Percentiles rank a stretch among this genome's conserved stretches.
Evolutionary conservation across 2,888 invertebrate species (phyloP).

Genomic region (Philereme vetulata): DNA sequence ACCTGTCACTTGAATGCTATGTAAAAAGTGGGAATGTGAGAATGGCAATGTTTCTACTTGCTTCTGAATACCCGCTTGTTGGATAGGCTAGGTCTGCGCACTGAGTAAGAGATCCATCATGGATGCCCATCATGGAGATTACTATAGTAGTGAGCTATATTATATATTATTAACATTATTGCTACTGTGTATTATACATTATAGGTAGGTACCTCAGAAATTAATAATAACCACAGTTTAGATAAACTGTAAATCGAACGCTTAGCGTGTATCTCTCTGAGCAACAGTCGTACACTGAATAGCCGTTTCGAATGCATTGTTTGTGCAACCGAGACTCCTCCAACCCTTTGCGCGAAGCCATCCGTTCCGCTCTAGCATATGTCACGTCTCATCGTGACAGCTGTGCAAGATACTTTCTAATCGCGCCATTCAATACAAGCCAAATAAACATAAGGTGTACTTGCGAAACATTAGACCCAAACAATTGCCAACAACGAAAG

Average conservation of each 20-base stretch:
- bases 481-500: slow-evolving; percentile 69
- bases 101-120: too few species aligned
- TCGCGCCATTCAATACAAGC: slow-evolving; percentile 69
- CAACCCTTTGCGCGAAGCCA: slow-evolving; percentile 74
- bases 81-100: too few species aligned
- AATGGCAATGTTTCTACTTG: too few species aligned
- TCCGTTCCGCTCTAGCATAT: slow-evolving; percentile 79
- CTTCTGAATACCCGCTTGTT: too few species aligned
- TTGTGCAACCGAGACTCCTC: slow-evolving; percentile 67
- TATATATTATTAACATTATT: too few species aligned
- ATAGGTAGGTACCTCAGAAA: not conserved
- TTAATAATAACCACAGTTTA: slow-evolving; percentile 1
- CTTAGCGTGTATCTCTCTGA: slow-evolving; percentile 44
- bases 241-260: not conserved
- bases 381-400: slow-evolving; percentile 79
- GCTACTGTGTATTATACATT: too few species aligned
- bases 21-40: too few species aligned
- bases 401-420: slow-evolving; percentile 78
- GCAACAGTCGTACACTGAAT: slow-evolving; percentile 62
- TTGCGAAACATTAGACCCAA: slow-evolving; percentile 73
- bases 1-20: too few species aligned
- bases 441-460: slow-evolving; percentile 65
- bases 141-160: too few species aligned
- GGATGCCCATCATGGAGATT: too few species aligned
- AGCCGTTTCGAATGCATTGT: slow-evolving; percentile 75